Evolutionary conservation across 2,113 vertebrate genomes (phyloP), one percentile per base, ranked within the genome.

Genomic region (Callocephalon fimbriatum): DNA sequence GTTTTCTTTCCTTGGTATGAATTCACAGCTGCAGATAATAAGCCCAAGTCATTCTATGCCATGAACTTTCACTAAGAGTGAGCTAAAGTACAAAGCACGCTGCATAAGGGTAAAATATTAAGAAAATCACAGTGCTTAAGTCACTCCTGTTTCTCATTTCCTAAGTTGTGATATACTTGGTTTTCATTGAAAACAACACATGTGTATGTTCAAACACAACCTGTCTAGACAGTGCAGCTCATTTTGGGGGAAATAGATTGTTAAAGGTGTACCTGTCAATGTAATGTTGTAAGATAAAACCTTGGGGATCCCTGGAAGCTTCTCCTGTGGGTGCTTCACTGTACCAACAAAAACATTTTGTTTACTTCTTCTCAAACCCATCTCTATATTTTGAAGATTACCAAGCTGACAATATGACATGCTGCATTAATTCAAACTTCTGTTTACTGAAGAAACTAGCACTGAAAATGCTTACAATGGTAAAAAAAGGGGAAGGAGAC

Each of bases 351-450:
- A 94, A 95, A 10, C 10, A 87, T 96, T 97, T 95, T 95, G 82
- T 95, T 95, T 97, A 91, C 79, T 76, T 96, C 65, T 93, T 93
- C 62, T 89, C 65, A 96, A 92, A 79, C 10, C 10, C n/a, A 53
- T 88, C 25, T 90, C 72, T 87, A 15, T 79, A 31, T 87, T 85
- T 88, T 93, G 58, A 93, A 92, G 70, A 92, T 77, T 68, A 65
- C 37, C 38, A 72, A 77, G 16, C 38, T 86, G 87, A 77, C 50
- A 96, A 56, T 74, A 82, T 89, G 93, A 95, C 76, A 86, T 56
- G 22, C 40, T 92, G 47, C 73, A 92, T 91, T 90, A 95, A 87
- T 83, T 96, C 97, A 89, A 94, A 87, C 37, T 89, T 76, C 9
- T 87, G 12, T 65, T 66, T 67, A 15, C 66, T 51, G 47, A 62